Percentiles rank a stretch among this genome's conserved stretches.
phyloP scores from a whole-genome alignment of 2,797 vertebrate species.

The Pelodytes ibericus region DNA sequence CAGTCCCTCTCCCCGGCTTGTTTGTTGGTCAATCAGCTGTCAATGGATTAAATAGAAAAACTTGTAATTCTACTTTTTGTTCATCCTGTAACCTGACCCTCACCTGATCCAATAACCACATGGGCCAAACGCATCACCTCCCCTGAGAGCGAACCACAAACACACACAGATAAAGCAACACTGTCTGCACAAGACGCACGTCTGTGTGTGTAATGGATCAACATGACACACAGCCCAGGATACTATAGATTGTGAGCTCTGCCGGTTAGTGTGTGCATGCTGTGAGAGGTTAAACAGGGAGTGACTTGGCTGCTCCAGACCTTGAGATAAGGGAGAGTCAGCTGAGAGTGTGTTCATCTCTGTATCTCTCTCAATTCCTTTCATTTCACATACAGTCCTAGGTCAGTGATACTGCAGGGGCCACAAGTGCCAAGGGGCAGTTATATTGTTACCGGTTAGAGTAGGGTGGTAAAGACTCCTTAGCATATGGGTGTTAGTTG shows the following conservation, averaged over 20 bases:
- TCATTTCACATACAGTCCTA: too few species aligned
- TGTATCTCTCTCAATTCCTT: background rate
- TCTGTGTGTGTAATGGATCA: constrained; percentile 6
- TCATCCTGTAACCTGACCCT: constrained; percentile 8
- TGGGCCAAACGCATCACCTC: background rate
- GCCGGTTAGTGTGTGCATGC: background rate
- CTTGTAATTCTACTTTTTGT: constrained; percentile 18
- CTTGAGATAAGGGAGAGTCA: constrained; percentile 28
- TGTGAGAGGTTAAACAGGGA: background rate
- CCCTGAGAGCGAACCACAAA: background rate
- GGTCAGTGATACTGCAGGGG: background rate
- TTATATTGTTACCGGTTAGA: too few species aligned
- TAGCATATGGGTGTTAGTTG: background rate
- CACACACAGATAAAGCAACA: background rate
- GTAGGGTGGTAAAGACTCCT: too few species aligned
- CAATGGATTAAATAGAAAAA: background rate
- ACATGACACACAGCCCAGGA: background rate
- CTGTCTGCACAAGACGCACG: background rate
- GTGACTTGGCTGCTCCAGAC: constrained; percentile 7
- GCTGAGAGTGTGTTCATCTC: background rate
- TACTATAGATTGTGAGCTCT: constrained; percentile 7
- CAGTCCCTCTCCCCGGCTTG: background rate
- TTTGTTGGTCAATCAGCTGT: background rate
- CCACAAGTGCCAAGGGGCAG: background rate
- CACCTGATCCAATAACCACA: constrained; percentile 6